Base-by-base conservation (phyloP, 2,888 invertebrate species). In the Eristalis arbustorum region DNA sequence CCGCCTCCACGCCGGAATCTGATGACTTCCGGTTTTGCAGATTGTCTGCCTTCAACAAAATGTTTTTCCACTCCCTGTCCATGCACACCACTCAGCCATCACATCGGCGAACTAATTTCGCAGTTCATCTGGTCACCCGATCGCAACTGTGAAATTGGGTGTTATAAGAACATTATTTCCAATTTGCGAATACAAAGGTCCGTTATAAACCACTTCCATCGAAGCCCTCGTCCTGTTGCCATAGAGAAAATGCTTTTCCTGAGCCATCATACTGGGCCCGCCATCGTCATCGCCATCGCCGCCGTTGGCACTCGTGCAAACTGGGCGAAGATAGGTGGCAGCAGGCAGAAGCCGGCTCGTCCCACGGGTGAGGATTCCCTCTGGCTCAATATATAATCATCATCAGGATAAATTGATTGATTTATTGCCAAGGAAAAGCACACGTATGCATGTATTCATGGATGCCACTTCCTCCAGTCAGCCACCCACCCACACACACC, bases 361-460 rank as follows among this genome's bases (percentile, higher is more conserved):
- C 13, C 37, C 37, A 63, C 37, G 63, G 59, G 56, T 18, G 62
- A 18, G 34, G 59, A 75, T 66, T 37, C 74, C 69, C 75, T 64
- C 34, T 59, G 61, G 66, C 59, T 81, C 75, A 71, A 81, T 75
- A 81, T 66, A 81, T 81, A 69, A 81, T 81, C 69, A 81, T 81
- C 74, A 74, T 74, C 75, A 61, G 75, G 34, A 81, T 75, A 81
- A 81, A 81, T 81, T 81, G 69, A 75, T 81, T 81, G 81, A 81
- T 75, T 81, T 81, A 81, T 81, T 71, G 59, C 81, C 59, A 69
- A 64, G 57, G 59, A 64, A 71, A 66, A 72, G 40, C 49, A 34
- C 34, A 62, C 72, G 22, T 28, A 68, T 75, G 61, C 25, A 25
- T 59, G 25, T 59, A 14, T 25, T 23, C 59, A 59, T 23, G 59